Base-by-base conservation (phyloP, 2,888 invertebrate species). In the Xanthorhoe spadicearia region DNA sequence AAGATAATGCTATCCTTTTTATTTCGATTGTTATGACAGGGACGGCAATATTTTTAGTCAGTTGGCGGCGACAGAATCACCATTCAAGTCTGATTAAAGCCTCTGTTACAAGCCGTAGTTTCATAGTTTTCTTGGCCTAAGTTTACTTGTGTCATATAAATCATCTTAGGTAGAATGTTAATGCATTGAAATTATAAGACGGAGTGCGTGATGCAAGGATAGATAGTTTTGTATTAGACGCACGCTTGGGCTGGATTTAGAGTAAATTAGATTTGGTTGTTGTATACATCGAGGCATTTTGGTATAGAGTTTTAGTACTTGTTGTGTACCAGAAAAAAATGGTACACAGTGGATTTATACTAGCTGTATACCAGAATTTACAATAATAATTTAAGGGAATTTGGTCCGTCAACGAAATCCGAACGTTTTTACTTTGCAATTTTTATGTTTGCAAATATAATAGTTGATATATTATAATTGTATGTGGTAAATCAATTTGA, bases 171-270 rank as follows among this genome's bases (percentile, higher is more conserved):
- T 68, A 68, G 61, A 48, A 66, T 53, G 56, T 61, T 81, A 83
- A 85, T 81, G 81, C 82, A 85, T 87, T 82, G 81, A 80, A 80
- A 79, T 84, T 80, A 82, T 80, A 82, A 79, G 78, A 77, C 76
- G 75, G 68, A 75, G 73, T 77, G 71, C 73, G 73, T 73, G 78
- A 74, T 65, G 77, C 73, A 74, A 73, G 73, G 73, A 66, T 71
- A 69, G 61, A 74, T 79, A 80, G 75, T 72, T 77, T 73, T 74
- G 75, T 74, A 74, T 74, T 75, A 79, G 78, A 75, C 79, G 78
- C 81, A 83, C 81, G 82, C 81, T 72, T 78, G 77, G 73, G 78
- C 78, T 72, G 76, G 65, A 59, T 68, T 51, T 70, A 68, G 64
- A 68, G 61, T 68, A 68, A 69, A 69, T 72, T 75, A 72, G 70